phyloP scores from a whole-genome alignment of 2,797 vertebrate species.

The Darevskia mixta region DNA sequence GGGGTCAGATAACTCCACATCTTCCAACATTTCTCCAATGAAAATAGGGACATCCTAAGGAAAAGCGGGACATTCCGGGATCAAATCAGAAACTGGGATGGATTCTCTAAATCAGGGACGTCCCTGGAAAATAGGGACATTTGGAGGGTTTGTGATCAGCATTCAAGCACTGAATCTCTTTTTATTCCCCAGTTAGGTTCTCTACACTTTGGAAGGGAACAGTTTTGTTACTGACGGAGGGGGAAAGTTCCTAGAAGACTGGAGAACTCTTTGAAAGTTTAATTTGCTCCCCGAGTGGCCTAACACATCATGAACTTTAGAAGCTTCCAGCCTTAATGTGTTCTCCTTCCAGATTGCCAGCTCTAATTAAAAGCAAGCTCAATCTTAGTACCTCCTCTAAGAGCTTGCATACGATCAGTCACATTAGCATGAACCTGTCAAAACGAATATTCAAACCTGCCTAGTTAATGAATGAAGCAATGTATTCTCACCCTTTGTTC shows the following conservation, averaged over 20 bases:
- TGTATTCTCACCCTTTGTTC: constrained; percentile 44
- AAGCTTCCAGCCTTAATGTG: constrained; percentile 53
- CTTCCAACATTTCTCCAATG: no score
- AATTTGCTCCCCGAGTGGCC: constrained; percentile 39
- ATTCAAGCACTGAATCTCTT: background rate
- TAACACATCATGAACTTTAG: constrained; percentile 33
- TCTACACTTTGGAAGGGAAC: constrained; percentile 38
- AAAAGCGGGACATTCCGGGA: no score
- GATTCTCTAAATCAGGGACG: no score
- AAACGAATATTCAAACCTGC: constrained; percentile 56
- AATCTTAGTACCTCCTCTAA: constrained; percentile 49
- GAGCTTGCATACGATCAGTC: constrained; percentile 64
- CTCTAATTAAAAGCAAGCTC: constrained; percentile 58
- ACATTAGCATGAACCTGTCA: constrained; percentile 55
- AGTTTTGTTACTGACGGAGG: constrained; percentile 23
- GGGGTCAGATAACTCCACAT: no score
- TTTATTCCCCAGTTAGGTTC: constrained; percentile 22
- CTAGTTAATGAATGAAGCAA: constrained; percentile 34
- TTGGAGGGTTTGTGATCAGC: no score
- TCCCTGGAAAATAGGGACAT: no score
- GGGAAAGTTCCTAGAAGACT: constrained; percentile 5
- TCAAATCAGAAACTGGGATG: no score
- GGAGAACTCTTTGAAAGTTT: constrained; percentile 48
- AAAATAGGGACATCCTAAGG: no score
- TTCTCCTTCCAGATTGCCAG: constrained; percentile 54